Evolutionary conservation across 2,797 vertebrate genomes (phyloP), one percentile per base, ranked within the genome.

Genomic region (Dicrostonyx torquatus): DNA sequence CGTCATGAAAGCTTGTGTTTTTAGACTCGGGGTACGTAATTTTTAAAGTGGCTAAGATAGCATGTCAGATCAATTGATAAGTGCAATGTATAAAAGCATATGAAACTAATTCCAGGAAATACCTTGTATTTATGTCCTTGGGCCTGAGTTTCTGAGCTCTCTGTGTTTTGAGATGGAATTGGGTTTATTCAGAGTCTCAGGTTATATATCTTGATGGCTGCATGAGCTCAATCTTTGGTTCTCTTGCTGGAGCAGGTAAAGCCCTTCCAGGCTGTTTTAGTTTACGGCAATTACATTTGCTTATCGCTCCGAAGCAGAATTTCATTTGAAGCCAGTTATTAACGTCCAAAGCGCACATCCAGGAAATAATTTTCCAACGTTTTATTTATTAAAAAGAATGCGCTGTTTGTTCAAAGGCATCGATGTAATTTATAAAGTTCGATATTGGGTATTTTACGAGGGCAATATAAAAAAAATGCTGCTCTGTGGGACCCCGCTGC

Each of bases 91-190:
- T 95, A 95, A 97, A 96, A 92, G 84, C 95, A 96, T 95, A 96
- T 95, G 96, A 95, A 97, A 97, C 96, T 97, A 97, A 97, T 97
- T 97, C 96, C 90, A 96, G 97, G 95, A 97, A 97, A 97, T 97
- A 93, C 96, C 79, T 95, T 96, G 60, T 97, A 97, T 97, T 97
- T 97, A 97, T 97, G 97, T 97, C 97, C 95, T 96, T 97, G 94
- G 87, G 97, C 96, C 97, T 96, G 90, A 96, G 89, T 96, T 96
- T 97, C 96, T 96, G 97, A 97, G 96, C 95, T 83, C 90, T 97
- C 97, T 95, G 97, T 97, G 96, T 97, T 97, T 95, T 83, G 90
- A 94, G 97, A 95, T 97, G 96, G 97, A 97, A 97, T 97, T 96
- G 95, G 96, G 97, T 96, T 97, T 96, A 96, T 94, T 97, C 95